phyloP scores from a whole-genome alignment of 2,888 invertebrate species.

The Drosophila anomalata region DNA sequence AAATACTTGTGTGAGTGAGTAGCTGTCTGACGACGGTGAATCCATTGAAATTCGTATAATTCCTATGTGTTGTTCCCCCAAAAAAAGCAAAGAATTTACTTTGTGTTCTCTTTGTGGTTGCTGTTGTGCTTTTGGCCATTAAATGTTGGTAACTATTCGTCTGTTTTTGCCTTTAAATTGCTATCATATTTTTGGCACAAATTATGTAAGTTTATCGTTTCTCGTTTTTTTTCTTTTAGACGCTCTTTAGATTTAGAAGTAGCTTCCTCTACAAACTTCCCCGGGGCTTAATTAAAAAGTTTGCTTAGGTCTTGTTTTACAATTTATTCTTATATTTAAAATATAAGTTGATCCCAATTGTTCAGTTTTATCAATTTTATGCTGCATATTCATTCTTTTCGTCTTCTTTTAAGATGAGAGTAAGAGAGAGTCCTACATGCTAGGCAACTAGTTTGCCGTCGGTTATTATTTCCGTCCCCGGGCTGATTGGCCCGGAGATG shows the following conservation, averaged over 20 bases:
- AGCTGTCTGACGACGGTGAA: constrained; percentile 59
- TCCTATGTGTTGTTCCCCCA: constrained; percentile 82
- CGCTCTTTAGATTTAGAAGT: constrained; percentile 23
- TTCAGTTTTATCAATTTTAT: constrained; percentile 83
- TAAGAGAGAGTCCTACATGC: constrained; percentile 57
- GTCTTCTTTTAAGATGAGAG: constrained; percentile 60
- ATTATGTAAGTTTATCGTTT: constrained; percentile 30
- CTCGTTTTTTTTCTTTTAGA: constrained; percentile 14
- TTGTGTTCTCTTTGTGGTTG: constrained; percentile 48
- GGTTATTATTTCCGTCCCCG: constrained; percentile 10
- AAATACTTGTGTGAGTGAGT: constrained; percentile 54
- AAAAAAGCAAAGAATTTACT: constrained; percentile 67
- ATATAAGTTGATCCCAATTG: constrained; percentile 84
- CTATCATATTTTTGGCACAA: constrained; percentile 61
- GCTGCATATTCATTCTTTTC: constrained; percentile 72
- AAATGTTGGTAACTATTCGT: constrained; percentile 24
- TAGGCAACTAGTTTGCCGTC: constrained; percentile 33
- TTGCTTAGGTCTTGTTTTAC: constrained; percentile 60
- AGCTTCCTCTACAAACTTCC: constrained; percentile 36
- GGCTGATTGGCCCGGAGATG: constrained; percentile 34
- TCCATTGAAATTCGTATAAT: constrained; percentile 82
- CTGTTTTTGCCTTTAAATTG: constrained; percentile 8
- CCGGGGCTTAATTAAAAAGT: constrained; percentile 47
- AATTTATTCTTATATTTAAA: constrained; percentile 82
- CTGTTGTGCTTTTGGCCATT: constrained; percentile 44